Base-by-base conservation (phyloP, 2,888 invertebrate species). In the Phaedon cochleariae region DNA sequence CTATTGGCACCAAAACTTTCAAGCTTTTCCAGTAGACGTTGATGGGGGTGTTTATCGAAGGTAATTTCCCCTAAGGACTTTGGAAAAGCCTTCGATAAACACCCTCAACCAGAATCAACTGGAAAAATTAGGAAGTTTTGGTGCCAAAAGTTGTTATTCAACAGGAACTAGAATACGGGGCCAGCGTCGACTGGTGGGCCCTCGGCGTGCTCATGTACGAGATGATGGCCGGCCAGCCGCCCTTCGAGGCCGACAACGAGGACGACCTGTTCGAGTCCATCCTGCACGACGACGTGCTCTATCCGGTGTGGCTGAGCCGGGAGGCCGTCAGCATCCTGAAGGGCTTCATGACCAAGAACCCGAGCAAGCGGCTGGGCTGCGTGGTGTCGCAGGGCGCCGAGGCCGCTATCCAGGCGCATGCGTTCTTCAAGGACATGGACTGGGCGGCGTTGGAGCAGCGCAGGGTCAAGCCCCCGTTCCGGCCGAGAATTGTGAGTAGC, bases 181-280 rank as follows among this genome's bases (percentile, higher is more conserved):
- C 93, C 31, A 92, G 93, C 68, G 95, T 95, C 65, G 95, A 95
- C 85, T 95, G 95, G 95, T 98, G 98, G 98, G 98, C 98, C 69
- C 87, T 98, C 72, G 98, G 98, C 58, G 98, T 98, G 65, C 88
- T 98, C 51, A 94, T 98, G 94, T 98, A 98, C 85, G 98, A 98
- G 88, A 98, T 98, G 98, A 93, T 98, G 95, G 98, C 97, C 0
- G 98, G 98, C 0, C 98, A 99, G 85, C 98, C 98, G 65, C 98
- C 98, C 12, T 99, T 99, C 85, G 98, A 99, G 87, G 98, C 98
- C 3, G 98, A 99, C 85, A 98, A 98, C 86, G 99, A 99, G 85
- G 98, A 99, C 84, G 98, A 99, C 84, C 88, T 99, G 68, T 99
- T 99, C 86, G 98, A 99, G 85, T 95, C 96, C 72, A 99, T 99